phyloP scores from a whole-genome alignment of 1,140 invertebrate species.

The Adoxophyes honmai region DNA sequence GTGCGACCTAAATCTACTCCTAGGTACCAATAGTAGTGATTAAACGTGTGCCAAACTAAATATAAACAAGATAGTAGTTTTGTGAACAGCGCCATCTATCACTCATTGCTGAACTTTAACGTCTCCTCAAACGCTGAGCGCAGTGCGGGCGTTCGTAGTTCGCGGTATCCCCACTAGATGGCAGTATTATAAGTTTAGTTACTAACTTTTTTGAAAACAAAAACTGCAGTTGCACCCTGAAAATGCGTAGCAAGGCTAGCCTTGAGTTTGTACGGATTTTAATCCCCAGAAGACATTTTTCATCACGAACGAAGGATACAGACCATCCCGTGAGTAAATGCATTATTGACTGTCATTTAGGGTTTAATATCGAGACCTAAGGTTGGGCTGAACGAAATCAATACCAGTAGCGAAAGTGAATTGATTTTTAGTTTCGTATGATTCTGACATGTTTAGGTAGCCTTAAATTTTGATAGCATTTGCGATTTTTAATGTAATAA shows the following conservation, averaged over 20 bases:
- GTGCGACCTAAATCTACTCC: not conserved
- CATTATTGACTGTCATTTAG: too few species aligned
- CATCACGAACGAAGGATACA: not conserved
- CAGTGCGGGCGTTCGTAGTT: not conserved
- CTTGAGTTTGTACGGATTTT: not conserved
- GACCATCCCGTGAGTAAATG: not conserved
- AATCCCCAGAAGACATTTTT: not conserved
- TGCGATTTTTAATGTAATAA: too few species aligned
- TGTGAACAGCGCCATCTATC: not conserved
- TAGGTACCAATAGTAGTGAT: not conserved
- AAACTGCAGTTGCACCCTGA: slow-evolving; percentile 5
- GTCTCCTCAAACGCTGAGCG: not conserved
- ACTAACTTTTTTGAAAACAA: not conserved
- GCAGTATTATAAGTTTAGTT: not conserved
- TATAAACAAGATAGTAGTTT: not conserved
- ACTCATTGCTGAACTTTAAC: not conserved
- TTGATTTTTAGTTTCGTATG: too few species aligned
- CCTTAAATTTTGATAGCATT: too few species aligned
- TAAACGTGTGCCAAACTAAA: not conserved
- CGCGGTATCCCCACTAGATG: not conserved
- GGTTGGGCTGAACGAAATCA: too few species aligned
- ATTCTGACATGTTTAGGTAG: too few species aligned
- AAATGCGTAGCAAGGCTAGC: slow-evolving; percentile 3
- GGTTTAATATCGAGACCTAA: too few species aligned
- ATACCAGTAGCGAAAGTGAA: too few species aligned